Base-by-base conservation (phyloP, 37 sponge, comb jelly and placozoan species). In the Ephydatia muelleri region DNA sequence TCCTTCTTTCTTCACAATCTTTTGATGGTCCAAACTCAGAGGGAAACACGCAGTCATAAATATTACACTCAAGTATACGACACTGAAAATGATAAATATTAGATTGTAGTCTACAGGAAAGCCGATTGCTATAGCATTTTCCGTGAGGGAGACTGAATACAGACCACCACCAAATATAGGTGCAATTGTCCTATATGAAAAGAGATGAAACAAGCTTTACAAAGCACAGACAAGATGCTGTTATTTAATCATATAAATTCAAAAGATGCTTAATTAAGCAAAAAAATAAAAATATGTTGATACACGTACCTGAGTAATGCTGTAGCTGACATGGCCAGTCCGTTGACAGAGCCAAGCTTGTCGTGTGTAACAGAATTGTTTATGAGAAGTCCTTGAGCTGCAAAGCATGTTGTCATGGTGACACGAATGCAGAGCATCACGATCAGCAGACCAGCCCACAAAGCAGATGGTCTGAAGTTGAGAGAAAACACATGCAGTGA, bases 341-440 rank as follows among this genome's bases (percentile, higher is more conserved):
- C 96, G 82, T 95, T 95, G 49, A 90, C 77, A 2, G 90, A 68
- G 0, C 92, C 96, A 26, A 92, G 86, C 70, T 92, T 90, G 65
- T 92, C 88, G 78, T 80, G 79, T 25, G 85, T 74, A 32, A 95
- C 96, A 39, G 93, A 90, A 73, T 95, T 95, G 84, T 95, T 95
- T 73, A 88, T 86, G 73, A 95, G 90, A 26, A 95, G 68, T 16
- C 85, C 67, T 5, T 33, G n/a, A 3, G 84, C 71, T 9, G 80
- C 90, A 81, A 95, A 81, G 33, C 78, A 48, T 26, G 57, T 49
- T 9, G 49, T 64, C 6, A 72, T 84, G 26, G 36, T 33, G 11
- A 79, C 14, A 9, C 85, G 66, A 12, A 91, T 80, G 19, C 83
- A 0, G 12, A 82, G 29, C 39, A 80, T 29, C 32, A 84, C 0